A percentile compares a stretch with the other conserved stretches of the same genome.
Conservation (phyloP, 2,797 vertebrate species). For the Ceyx erithaca region DNA sequence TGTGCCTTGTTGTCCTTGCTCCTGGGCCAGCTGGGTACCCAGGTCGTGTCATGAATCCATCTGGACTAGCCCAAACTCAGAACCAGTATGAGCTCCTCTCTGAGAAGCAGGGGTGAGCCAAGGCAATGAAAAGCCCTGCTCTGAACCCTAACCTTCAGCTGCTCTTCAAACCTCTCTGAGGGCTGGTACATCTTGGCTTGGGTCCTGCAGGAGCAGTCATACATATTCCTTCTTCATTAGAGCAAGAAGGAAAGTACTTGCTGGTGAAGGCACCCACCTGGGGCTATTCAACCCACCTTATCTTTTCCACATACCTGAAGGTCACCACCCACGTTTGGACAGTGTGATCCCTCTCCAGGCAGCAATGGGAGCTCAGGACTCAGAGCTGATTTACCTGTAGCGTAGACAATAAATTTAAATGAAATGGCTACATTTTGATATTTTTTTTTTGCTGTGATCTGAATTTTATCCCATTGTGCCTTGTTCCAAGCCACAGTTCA, state of each 20-base stretch:
- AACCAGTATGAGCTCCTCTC: not conserved
- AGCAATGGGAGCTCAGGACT: not conserved
- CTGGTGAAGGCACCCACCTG: not conserved
- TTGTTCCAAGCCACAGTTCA: not conserved
- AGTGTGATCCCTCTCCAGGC: not conserved
- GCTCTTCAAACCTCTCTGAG: not conserved
- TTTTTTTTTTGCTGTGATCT: not conserved
- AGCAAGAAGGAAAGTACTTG: not conserved
- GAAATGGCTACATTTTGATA: not conserved
- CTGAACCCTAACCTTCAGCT: not conserved
- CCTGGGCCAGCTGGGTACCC: not conserved
- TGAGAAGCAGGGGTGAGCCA: not conserved
- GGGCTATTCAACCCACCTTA: not conserved
- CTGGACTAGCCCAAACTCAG: not conserved
- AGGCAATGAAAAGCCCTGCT: not conserved
- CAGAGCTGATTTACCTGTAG: accelerated
- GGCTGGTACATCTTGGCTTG: not conserved
- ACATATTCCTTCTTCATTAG: not conserved
- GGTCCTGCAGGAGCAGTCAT: not conserved
- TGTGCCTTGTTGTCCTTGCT: not conserved
- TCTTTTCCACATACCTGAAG: not conserved
- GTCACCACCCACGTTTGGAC: not conserved
- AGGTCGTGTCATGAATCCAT: not conserved
- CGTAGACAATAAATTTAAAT: not conserved
- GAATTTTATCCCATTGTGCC: not conserved